Base-by-base conservation (phyloP, 1,140 invertebrate species). In the Agraylea sexmaculata region DNA sequence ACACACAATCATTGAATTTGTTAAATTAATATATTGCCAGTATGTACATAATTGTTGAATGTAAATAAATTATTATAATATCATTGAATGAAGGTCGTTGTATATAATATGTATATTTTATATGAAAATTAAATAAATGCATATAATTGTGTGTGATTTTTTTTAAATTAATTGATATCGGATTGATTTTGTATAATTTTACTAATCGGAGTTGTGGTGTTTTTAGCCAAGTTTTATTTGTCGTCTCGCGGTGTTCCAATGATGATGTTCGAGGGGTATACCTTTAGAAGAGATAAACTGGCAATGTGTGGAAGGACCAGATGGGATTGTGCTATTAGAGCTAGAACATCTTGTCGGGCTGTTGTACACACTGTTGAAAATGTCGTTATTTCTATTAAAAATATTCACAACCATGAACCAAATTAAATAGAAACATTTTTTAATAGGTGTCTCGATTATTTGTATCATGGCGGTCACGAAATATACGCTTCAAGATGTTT, bases 251-350 rank as follows among this genome's bases (percentile, higher is more conserved):
- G 30, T 12, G 7, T 23, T 11, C 13, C 28, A 23, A 12, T 17
- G 25, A 5, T 17, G 18, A 13, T 12, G 13, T 15, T 28, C 28
- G 2, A 23, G 22, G 2, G 20, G 13, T 20, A 28, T 18, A 1
- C 13, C 15, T 18, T 39, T 19, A 18, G 27, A 39, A 10, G 25
- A 39, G 7, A 27, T 8, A 27, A n/a, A 7, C 23, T n/a, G n/a
- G 7, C 23, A n/a, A 32, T 32, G 8, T 13, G 21, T 4, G 40
- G 45, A 13, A 42, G 35, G 12, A n/a, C 16, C 7, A 17, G 29
- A n/a, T 46, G 45, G 45, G 23, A 29, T 15, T 46, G 45, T 35
- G 38, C 45, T 16, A 37, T 40, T 5, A 28, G 36, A n/a, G 15
- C 16, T 16, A 23, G 23, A 21, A 42, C 38, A 15, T 30, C 29